Evolutionary conservation across 2,888 invertebrate species (phyloP), one percentile per base, ranked within the genome.

Genomic region (Hofmannophila pseudospretella): DNA sequence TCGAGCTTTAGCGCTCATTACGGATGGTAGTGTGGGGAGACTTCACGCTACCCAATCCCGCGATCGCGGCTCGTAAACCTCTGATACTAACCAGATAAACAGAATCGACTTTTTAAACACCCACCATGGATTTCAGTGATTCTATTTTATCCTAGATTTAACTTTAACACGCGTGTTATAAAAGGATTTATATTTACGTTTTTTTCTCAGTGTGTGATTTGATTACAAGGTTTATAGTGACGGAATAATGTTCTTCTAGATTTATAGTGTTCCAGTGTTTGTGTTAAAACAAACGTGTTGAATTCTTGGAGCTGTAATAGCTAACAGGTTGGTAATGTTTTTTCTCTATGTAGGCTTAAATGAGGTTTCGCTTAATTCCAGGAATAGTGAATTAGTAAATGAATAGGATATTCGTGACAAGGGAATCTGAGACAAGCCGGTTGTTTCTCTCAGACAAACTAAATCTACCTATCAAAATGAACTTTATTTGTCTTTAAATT

Each of bases 121-220:
- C 5, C 16, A 52, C 51, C 42, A 47, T 51, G 66, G 64, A n/a
- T 66, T 65, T 58, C 67, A 67, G 67, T 68, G 67, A 49, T 49
- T 49, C n/a, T n/a, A n/a, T n/a, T n/a, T n/a, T n/a, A n/a, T 38
- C 44, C 47, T 14, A 33, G 43, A 49, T 44, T 46, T 48, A 50
- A 47, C 50, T 54, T 45, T 43, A 42, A 41, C 49, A 47, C 41
- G 39, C 41, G 43, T 7, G 20, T 28, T 34, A 14, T 23, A 34
- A 38, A 37, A 28, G 32, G 32, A 27, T 19, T 31, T 38, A 35
- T 38, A 38, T 41, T 37, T 37, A 32, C 28, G 39, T 45, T 47
- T 54, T 58, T 56, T 57, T 58, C 52, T 20, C 46, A 49, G 51
- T 57, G 60, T 55, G 61, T 44, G 43, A 54, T 47, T 53, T 44